Evolutionary conservation across 2,888 invertebrate species (phyloP).

Genomic region (Drosophila formosana): DNA sequence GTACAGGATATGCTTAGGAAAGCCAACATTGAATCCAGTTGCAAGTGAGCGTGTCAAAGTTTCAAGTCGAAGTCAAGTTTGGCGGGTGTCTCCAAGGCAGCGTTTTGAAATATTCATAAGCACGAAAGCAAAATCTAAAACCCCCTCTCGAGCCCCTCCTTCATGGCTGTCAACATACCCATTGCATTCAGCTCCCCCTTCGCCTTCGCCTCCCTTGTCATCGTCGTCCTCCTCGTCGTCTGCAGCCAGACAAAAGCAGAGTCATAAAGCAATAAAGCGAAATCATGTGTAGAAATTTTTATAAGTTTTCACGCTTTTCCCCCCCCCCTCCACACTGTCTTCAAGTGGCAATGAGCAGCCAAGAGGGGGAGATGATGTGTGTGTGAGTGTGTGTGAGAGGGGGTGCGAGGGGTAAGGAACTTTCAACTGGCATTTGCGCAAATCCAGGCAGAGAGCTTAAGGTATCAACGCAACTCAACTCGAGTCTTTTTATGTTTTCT

Average conservation of each 20-base stretch:
- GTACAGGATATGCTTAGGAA: constrained; percentile 4
- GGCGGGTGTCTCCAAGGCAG: constrained; percentile 14
- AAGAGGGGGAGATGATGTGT: not conserved
- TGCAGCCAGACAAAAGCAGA: constrained; percentile 44
- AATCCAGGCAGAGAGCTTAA: constrained; percentile 61
- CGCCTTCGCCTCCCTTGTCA: not conserved
- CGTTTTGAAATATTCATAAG: constrained; percentile 62
- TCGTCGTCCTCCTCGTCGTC: too few species aligned
- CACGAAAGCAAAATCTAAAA: constrained; percentile 21
- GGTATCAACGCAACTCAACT: constrained; percentile 53
- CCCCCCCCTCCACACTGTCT: constrained; percentile 18
- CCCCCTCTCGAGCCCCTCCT: too few species aligned
- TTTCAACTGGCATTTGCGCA: constrained; percentile 58
- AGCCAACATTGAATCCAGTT: constrained; percentile 20
- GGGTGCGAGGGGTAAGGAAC: constrained; percentile 13
- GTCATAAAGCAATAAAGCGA: constrained; percentile 85
- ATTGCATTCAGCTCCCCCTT: not conserved
- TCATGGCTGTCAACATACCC: constrained; percentile 2
- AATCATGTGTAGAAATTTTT: constrained; percentile 85
- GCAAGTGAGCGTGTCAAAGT: constrained; percentile 34
- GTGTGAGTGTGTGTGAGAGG: constrained; percentile 2
- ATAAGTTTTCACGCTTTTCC: constrained; percentile 70
- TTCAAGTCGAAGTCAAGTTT: constrained; percentile 19
- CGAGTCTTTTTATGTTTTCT: constrained; percentile 42
- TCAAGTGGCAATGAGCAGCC: constrained; percentile 27